phyloP scores from a whole-genome alignment of 2,797 vertebrate genomes.

The Dipus sagitta region DNA sequence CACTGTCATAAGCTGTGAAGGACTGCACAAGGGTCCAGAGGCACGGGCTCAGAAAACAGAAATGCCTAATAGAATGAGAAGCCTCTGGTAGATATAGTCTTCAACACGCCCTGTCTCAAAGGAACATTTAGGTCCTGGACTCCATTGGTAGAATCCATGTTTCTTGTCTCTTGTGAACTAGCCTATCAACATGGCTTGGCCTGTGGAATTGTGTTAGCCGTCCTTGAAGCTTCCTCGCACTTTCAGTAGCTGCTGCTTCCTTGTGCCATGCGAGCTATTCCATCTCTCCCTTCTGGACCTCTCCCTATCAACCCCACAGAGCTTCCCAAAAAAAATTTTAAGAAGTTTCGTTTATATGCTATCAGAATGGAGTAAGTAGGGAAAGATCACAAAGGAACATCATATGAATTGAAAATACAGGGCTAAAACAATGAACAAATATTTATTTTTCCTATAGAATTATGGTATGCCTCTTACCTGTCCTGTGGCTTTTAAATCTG shows the following conservation, averaged over 20 bases:
- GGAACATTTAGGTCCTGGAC: not conserved
- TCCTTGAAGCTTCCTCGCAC: constrained; percentile 55
- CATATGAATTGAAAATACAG: not conserved
- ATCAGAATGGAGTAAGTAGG: constrained; percentile 26
- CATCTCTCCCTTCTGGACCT: constrained; percentile 50
- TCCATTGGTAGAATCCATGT: not conserved
- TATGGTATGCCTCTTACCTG: not conserved
- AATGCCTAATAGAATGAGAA: not conserved
- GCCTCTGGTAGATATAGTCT: not conserved
- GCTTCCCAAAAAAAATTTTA: not conserved
- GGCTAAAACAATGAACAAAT: constrained; percentile 6
- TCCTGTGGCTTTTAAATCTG: constrained; percentile 38
- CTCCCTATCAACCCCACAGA: not conserved
- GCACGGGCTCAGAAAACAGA: not conserved
- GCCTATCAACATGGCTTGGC: constrained; percentile 11
- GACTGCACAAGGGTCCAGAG: not conserved
- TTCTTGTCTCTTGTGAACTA: constrained; percentile 19
- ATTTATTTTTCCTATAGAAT: constrained; percentile 40
- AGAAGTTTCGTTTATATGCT: not conserved
- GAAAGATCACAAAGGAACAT: not conserved
- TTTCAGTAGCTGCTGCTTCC: constrained; percentile 61
- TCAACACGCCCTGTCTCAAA: not conserved
- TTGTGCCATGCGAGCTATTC: not conserved
- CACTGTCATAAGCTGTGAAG: constrained; percentile 23
- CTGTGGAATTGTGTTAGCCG: constrained; percentile 57